phyloP scores from a whole-genome alignment of 1,140 invertebrate species.

The Apis mellifera region Amel_HAv3.1 CM009939.2:7862501-7863000 shows the following conservation, averaged over 20 bases:
- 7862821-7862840: background rate
- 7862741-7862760: constrained; percentile 20
- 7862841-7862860: background rate
- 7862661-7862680: background rate
- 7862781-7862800: constrained; percentile 30
- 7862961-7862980: constrained; percentile 72
- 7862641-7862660: background rate
- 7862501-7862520: no score
- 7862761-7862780: constrained; percentile 10
- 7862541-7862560: background rate
- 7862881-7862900: constrained; percentile 1
- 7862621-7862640: background rate
- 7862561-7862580: background rate
- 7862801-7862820: background rate
- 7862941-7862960: constrained; percentile 75
- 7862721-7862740: constrained; percentile 22
- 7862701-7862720: constrained; percentile 2
- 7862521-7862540: background rate
- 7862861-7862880: background rate
- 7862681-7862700: constrained; percentile 38
- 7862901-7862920: constrained; percentile 32
- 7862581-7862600: background rate
- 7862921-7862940: constrained; percentile 35
- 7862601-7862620: background rate
- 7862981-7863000: constrained; percentile 51